A percentile compares a stretch with the other conserved stretches of the same genome.
Evolutionary conservation across 1,140 invertebrate genomes (phyloP).

Genomic region (Neomicropteryx cornuta): DNA sequence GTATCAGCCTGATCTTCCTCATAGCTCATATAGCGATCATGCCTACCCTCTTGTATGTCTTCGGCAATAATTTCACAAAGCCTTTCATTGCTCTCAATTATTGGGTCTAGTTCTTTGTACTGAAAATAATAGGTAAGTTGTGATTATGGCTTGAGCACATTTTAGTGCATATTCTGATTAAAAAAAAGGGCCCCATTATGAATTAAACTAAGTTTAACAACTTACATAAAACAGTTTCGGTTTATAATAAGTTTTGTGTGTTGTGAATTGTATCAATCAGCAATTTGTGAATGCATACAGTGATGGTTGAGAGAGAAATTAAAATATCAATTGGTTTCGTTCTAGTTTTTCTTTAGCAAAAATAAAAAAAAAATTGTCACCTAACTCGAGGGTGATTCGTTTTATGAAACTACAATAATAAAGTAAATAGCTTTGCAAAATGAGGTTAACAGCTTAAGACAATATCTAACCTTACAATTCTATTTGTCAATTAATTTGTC

Average conservation of each 20-base stretch:
- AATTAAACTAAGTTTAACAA: slow-evolving; percentile 2
- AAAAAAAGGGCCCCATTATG: background rate
- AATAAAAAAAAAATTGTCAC: no score
- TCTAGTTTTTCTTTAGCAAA: no score
- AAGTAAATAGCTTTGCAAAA: no score
- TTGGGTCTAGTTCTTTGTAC: slow-evolving; percentile 3
- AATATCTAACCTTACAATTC: no score
- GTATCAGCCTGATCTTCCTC: slow-evolving; percentile 12
- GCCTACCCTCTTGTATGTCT: slow-evolving; percentile 10
- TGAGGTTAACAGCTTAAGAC: no score
- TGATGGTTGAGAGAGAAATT: no score
- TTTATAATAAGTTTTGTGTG: slow-evolving; percentile 2
- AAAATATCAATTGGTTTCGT: no score
- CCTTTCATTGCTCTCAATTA: slow-evolving; percentile 9
- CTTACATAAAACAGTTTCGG: background rate
- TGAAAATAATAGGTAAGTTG: background rate
- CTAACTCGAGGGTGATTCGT: no score
- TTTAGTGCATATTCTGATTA: background rate
- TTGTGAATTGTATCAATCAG: no score
- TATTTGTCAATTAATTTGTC: no score
- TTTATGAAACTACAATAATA: no score
- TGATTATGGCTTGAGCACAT: background rate
- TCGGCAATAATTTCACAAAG: slow-evolving; percentile 9
- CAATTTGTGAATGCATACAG: no score
- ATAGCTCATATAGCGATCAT: slow-evolving; percentile 11